Base-by-base conservation (phyloP, 2,113 vertebrate genomes). In the Colinus virginianus region DNA sequence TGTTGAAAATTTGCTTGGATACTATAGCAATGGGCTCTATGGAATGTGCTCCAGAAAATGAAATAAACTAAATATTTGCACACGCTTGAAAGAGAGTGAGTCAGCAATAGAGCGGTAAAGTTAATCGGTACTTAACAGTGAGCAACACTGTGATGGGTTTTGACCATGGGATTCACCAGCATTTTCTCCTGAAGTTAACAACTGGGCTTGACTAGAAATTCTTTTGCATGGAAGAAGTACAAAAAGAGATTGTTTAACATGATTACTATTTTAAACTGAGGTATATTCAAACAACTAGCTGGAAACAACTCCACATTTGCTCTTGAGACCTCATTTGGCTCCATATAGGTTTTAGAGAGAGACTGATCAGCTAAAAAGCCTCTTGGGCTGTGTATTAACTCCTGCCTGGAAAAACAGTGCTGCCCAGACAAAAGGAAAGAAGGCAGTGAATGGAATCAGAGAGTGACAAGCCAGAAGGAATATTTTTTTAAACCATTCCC, bases 1-100 rank as follows among this genome's bases (percentile, higher is more conserved):
- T 91, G 87, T 80, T 88, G 78, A 94, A 90, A 87, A 46, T 88
- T 87, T 91, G 64, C 95, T 84, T 94, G 84, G 87, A 94, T 94
- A 94, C 78, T 85, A 83, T 56, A 84, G 36, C 34, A 80, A 75
- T 48, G 30, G 82, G 26, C 34, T 80, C 6, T 90, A 78, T 36
- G 34, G 68, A 76, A 71, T 11, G 63, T 34, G 22, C 43, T 83
- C 40, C 64, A 94, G 82, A 70, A 82, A 67, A 83, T 70, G n/a
- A 48, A 80, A 93, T 49, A 92, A 84, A 89, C n/a, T 86, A 92
- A 96, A 92, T 90, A 92, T 91, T 94, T 92, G 79, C 76, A 78
- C 62, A 95, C 59, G 40, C 34, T 95, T 84, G 84, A 93, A 87
- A 79, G 49, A 85, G 12, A 43, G 20, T 95, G 91, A 96, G 84